phyloP scores from a whole-genome alignment of 2,888 invertebrate species.

The Luperina testacea region DNA sequence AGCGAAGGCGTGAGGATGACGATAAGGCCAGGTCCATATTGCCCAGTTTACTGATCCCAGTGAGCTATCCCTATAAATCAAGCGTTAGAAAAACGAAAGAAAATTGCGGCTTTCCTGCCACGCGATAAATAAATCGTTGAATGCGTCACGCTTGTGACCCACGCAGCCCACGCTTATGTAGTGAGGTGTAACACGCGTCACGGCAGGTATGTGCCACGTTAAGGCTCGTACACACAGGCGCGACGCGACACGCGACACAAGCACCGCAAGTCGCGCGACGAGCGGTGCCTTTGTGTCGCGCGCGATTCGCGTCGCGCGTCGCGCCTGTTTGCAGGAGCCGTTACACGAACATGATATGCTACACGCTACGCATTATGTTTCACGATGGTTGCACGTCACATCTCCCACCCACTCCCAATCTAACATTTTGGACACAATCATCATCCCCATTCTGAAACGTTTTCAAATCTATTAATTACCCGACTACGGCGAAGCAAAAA shows the following conservation, averaged over 20 bases:
- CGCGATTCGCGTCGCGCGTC: no score
- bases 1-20: constrained; percentile 28
- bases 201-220: constrained; percentile 12
- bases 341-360: constrained; percentile 14
- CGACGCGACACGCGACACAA: no score
- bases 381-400: background rate
- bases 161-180: constrained; percentile 24
- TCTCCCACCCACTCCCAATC: constrained; percentile 1
- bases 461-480: constrained; percentile 52
- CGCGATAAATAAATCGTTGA: constrained; percentile 30
- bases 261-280: no score
- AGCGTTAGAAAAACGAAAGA: constrained; percentile 38
- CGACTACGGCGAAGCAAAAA: no score
- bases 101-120: constrained; percentile 46
- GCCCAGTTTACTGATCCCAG: constrained; percentile 37
- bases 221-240: no score
- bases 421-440: constrained; percentile 13
- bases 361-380: background rate
- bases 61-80: constrained; percentile 33
- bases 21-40: constrained; percentile 26
- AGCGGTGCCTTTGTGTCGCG: no score
- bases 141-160: constrained; percentile 39
- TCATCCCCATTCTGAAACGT: constrained; percentile 50
- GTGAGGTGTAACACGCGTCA: constrained; percentile 28
- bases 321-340: no score